These are phyloP conservation scores for Aldrovandia affinis DNA, from an alignment of 2,797 vertebrate species.

Conservation along the genomic window DNA sequence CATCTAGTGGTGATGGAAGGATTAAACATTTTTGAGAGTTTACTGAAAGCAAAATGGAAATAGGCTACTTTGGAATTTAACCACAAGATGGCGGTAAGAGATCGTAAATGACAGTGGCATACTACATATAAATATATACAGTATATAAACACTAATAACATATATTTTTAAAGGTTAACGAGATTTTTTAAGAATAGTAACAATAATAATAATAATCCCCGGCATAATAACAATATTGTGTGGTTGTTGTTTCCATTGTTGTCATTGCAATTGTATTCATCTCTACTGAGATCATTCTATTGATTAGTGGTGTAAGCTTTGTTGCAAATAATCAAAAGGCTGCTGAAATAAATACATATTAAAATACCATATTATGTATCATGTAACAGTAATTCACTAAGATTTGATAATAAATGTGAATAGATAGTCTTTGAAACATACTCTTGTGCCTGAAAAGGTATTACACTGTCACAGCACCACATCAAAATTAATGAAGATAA, in stretches of 20 bases:
- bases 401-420: not conserved
- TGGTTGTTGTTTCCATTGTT: not conserved
- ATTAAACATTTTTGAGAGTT: not conserved
- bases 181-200: not conserved
- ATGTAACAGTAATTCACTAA: not conserved
- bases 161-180: too few relatives aligned
- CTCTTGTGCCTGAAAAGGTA: not conserved
- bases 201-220: not conserved
- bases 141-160: too few relatives aligned
- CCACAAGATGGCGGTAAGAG: constrained; percentile 9
- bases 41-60: not conserved
- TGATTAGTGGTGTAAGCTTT: not conserved
- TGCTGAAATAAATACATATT: not conserved
- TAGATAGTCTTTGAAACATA: not conserved
- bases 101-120: not conserved
- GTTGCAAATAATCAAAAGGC: not conserved
- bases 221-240: not conserved
- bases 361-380: not conserved
- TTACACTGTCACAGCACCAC: not conserved
- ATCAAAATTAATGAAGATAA: not conserved
- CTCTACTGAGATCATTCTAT: not conserved
- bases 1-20: not conserved
- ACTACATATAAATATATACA: too few relatives aligned
- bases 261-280: not conserved
- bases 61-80: not conserved